phyloP scores from a whole-genome alignment of 2,888 invertebrate genomes.

The Poecilus cupreus region DNA sequence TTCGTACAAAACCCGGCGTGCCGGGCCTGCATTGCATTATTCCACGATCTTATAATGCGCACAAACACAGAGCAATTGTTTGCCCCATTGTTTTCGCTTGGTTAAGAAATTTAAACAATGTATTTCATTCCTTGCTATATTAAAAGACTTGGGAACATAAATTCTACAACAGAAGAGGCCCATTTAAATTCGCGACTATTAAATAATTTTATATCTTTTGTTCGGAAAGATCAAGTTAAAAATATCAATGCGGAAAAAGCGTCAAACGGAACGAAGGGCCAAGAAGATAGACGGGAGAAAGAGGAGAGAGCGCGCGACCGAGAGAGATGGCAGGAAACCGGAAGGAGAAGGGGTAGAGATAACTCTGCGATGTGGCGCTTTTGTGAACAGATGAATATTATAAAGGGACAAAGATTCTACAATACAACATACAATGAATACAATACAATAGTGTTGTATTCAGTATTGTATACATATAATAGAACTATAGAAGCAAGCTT shows the following conservation, averaged over 20 bases:
- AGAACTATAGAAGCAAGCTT: constrained; percentile 73
- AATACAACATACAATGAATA: constrained; percentile 72
- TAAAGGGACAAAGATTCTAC: constrained; percentile 73
- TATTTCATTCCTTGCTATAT: constrained; percentile 55
- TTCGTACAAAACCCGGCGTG: neutral
- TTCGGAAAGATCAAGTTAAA: constrained; percentile 66
- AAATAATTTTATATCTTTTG: constrained; percentile 64
- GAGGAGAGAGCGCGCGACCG: neutral
- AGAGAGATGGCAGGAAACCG: constrained; percentile 31
- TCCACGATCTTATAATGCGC: constrained; percentile 52
- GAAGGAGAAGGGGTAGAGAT: constrained; percentile 61
- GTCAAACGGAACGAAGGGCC: constrained; percentile 28
- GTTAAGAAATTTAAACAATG: constrained; percentile 60
- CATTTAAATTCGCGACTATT: constrained; percentile 56
- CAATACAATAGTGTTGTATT: constrained; percentile 72
- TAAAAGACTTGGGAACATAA: constrained; percentile 57
- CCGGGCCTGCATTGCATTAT: constrained; percentile 48
- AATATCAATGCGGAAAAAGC: constrained; percentile 68
- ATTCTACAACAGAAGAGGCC: constrained; percentile 56
- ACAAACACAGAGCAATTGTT: constrained; percentile 57
- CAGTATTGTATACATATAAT: constrained; percentile 72
- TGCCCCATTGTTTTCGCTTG: constrained; percentile 55
- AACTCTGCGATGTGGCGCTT: constrained; percentile 72
- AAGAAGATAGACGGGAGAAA: neutral
- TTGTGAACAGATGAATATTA: constrained; percentile 73